These are phyloP conservation scores for Galago senegalensis DNA, from an alignment of 2,797 vertebrate genomes.

Conservation along the genomic window DNA sequence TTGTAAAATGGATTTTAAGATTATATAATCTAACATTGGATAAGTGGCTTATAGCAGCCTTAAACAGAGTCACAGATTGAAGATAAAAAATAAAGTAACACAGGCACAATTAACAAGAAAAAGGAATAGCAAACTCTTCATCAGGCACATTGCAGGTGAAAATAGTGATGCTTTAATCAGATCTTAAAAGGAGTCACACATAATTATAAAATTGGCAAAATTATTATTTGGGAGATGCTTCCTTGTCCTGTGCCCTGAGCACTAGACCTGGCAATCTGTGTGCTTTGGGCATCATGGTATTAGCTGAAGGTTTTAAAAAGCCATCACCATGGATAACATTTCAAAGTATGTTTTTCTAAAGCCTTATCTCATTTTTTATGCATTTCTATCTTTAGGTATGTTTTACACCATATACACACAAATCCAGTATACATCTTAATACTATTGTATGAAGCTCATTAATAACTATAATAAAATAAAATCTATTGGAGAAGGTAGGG, in stretches of 20 bases:
- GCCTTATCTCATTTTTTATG: not conserved
- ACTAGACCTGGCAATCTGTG: not conserved
- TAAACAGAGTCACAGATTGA: not conserved
- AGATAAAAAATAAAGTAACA: not conserved
- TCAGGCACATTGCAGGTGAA: not conserved
- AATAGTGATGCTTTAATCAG: not conserved
- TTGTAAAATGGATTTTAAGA: not conserved
- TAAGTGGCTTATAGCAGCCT: not conserved
- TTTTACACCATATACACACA: not conserved
- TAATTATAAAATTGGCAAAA: not conserved
- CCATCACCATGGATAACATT: not conserved
- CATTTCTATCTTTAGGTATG: not conserved
- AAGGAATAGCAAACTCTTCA: not conserved
- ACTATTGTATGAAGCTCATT: not conserved
- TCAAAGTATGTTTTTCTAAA: not conserved
- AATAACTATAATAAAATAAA: not conserved
- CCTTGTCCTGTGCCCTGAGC: not conserved
- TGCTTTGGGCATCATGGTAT: not conserved
- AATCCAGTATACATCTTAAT: not conserved
- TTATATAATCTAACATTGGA: not conserved
- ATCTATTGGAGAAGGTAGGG: not conserved
- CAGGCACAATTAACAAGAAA: not conserved
- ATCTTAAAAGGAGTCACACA: not conserved
- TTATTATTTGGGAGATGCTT: not conserved
- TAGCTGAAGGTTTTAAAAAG: not conserved